These are phyloP conservation scores for Mesorhabditis belari DNA, from an alignment of 2,888 invertebrate genomes.

Conservation along the genomic window DNA sequence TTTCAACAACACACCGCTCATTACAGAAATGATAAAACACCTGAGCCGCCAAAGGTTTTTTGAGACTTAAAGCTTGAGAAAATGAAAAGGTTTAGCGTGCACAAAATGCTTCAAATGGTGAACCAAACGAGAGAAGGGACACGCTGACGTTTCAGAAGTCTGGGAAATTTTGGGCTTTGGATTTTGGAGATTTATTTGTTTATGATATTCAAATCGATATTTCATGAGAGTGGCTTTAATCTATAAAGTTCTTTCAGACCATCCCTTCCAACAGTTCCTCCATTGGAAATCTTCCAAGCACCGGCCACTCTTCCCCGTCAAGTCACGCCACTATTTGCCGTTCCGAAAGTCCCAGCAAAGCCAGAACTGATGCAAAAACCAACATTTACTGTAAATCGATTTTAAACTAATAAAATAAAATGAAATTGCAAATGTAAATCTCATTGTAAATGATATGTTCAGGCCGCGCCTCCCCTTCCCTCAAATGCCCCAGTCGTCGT, in stretches of 20 bases:
- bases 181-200: constrained; percentile 5
- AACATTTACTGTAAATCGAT: not conserved
- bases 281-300: constrained; percentile 8
- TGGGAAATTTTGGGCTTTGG: constrained; percentile 13
- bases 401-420: no score
- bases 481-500: not conserved
- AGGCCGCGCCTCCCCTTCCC: not conserved
- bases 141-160: not conserved
- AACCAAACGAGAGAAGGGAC: not conserved
- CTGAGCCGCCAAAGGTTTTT: not conserved
- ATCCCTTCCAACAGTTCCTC: not conserved
- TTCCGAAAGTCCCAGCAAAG: not conserved
- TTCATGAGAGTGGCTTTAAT: not conserved
- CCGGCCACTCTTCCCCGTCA: constrained; percentile 31
- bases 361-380: not conserved
- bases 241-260: not conserved
- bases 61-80: not conserved
- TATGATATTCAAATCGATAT: not conserved
- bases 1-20: not conserved
- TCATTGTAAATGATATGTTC: not conserved
- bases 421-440: no score
- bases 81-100: not conserved
- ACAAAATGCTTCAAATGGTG: not conserved
- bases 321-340: constrained; percentile 14
- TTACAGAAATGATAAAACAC: not conserved